A percentile compares a stretch with the other conserved stretches of the same genome.
These are phyloP conservation scores for Lepidocolaptes lacrymiger DNA, from an alignment of 2,797 vertebrate species.

Conservation along the genomic window DNA sequence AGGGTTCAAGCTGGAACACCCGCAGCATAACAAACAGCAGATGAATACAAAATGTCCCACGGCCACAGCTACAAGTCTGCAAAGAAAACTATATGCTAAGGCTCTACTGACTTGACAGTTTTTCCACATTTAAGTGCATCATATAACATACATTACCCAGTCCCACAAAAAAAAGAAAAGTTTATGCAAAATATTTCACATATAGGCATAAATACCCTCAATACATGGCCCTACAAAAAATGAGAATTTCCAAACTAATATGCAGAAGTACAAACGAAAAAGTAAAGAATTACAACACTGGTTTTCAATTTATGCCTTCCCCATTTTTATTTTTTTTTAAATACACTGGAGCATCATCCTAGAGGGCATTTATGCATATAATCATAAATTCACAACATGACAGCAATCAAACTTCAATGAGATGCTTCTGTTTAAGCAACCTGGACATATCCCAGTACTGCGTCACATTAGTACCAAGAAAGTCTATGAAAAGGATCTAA, in stretches of 20 bases:
- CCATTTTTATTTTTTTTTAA: not conserved
- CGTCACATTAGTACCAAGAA: not conserved
- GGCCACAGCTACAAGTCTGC: slow-evolving; percentile 89
- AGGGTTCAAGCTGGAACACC: slow-evolving; percentile 88
- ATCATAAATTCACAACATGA: not conserved
- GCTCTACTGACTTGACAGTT: not conserved
- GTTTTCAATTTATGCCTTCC: rapidly evolving
- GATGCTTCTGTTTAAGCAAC: not conserved
- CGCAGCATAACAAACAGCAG: slow-evolving; percentile 90
- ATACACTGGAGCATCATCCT: not conserved
- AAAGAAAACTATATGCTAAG: not conserved
- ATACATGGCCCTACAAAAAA: not conserved
- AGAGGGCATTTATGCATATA: not conserved
- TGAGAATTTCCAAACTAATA: not conserved
- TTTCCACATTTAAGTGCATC: not conserved
- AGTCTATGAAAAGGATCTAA: not conserved
- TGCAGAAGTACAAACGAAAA: not conserved
- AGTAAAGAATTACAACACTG: not conserved
- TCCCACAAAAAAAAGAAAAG: not conserved
- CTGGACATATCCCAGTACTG: not conserved
- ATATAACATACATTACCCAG: not conserved
- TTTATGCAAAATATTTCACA: not conserved
- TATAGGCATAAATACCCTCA: not conserved
- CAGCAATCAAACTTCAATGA: not conserved
- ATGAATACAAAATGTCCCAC: slow-evolving; percentile 89